Conservation (phyloP, 2,888 invertebrate genomes). For the Apodemia duryi region DNA sequence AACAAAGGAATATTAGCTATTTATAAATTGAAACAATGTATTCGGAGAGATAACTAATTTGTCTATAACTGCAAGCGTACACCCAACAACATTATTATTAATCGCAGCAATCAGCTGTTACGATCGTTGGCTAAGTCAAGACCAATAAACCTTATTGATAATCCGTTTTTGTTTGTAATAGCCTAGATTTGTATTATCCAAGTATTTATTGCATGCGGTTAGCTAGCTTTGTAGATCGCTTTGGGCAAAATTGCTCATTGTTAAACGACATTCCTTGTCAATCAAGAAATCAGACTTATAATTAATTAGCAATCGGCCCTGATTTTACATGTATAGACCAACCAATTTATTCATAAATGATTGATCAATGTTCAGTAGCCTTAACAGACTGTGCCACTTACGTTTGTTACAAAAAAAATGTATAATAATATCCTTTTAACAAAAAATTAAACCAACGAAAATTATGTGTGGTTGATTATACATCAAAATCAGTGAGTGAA, state of each 20-base stretch:
- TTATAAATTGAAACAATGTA: constrained; percentile 7
- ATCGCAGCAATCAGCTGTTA: not conserved
- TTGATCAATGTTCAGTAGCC: too few species aligned
- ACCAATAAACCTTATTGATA: constrained; percentile 26
- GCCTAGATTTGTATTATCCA: constrained; percentile 28
- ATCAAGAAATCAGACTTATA: constrained; percentile 3
- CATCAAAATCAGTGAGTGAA: too few species aligned
- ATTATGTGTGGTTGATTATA: too few species aligned
- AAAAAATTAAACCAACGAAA: too few species aligned
- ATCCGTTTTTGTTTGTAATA: constrained; percentile 26
- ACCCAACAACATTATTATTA: constrained; percentile 13
- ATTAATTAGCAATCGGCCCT: too few species aligned
- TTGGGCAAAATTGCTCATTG: constrained; percentile 27
- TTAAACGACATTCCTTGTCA: constrained; percentile 16
- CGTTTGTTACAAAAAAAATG: too few species aligned
- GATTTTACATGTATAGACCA: too few species aligned
- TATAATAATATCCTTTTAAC: too few species aligned
- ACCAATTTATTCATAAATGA: too few species aligned
- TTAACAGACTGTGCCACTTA: too few species aligned
- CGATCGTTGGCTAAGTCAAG: constrained; percentile 19
- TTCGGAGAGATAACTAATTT: constrained; percentile 6
- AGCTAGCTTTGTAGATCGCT: constrained; percentile 28
- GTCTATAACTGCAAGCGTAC: not conserved
- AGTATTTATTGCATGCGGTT: constrained; percentile 32
- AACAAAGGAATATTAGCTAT: not conserved